These are phyloP conservation scores for Hyperopisus bebe DNA, from an alignment of 2,113 vertebrate species.

Conservation along the genomic window DNA sequence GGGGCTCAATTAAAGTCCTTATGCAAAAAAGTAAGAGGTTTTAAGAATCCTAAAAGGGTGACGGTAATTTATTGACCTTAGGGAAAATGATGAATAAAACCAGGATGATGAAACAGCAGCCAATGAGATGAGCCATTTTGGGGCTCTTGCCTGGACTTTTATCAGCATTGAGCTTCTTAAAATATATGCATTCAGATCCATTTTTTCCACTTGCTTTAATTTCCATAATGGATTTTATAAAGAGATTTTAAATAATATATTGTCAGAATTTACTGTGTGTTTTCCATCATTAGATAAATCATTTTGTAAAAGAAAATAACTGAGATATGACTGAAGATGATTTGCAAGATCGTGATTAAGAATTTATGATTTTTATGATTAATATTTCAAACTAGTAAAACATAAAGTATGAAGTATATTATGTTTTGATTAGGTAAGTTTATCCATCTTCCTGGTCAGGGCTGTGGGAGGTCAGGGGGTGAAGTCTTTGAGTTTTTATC, in stretches of 20 bases:
- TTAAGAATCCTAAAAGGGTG: not conserved
- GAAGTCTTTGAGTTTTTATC: not conserved
- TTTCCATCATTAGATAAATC: not conserved
- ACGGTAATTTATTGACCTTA: not conserved
- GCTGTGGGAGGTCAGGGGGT: not conserved
- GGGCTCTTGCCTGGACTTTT: not conserved
- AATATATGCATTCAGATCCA: not conserved
- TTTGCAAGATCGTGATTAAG: not conserved
- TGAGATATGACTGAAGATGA: not conserved
- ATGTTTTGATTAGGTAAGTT: not conserved
- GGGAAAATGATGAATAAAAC: not conserved
- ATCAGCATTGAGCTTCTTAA: not conserved
- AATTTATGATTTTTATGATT: not conserved
- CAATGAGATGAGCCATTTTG: not conserved
- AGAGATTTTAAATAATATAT: not conserved
- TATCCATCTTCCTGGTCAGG: not conserved
- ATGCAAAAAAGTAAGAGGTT: not conserved
- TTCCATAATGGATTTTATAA: not conserved
- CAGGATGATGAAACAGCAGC: not conserved
- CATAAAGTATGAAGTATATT: not conserved
- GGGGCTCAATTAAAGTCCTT: not conserved
- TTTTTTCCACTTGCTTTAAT: not conserved
- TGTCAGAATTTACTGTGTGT: not conserved
- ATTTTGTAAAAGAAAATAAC: not conserved
- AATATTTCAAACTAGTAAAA: not conserved